Conservation (phyloP, 2,797 vertebrate genomes). For the Pangasius krempfi region DNA sequence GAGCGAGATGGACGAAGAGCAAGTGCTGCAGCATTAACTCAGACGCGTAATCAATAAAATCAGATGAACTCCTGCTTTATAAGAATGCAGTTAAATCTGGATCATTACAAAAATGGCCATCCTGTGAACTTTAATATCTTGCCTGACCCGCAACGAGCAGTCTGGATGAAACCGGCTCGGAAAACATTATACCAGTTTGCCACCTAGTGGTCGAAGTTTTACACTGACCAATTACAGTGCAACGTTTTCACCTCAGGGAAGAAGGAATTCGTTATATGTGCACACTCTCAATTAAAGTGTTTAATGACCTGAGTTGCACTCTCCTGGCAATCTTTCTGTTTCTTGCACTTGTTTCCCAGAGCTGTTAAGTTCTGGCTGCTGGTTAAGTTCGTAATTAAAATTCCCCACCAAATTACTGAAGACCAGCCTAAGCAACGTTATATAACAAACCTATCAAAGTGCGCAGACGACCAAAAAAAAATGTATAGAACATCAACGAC, state of each 20-base stretch:
- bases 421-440: not conserved
- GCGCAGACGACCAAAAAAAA: not conserved
- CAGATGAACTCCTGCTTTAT: not conserved
- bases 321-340: not conserved
- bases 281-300: conserved; percentile 34
- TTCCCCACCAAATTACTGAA: not conserved
- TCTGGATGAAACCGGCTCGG: not conserved
- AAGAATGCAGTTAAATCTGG: not conserved
- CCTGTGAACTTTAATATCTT: conserved; percentile 32
- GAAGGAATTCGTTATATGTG: not conserved
- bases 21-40: not conserved
- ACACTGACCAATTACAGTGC: not conserved
- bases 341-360: no score
- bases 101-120: conserved; percentile 9
- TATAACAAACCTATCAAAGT: conserved; percentile 3
- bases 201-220: conserved; percentile 42
- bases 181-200: conserved; percentile 47
- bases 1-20: not conserved
- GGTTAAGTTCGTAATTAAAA: conserved; percentile 11
- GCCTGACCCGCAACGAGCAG: conserved; percentile 6
- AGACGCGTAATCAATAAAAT: not conserved
- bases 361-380: not conserved
- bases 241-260: not conserved
- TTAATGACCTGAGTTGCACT: conserved; percentile 3
- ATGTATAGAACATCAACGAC: not conserved